These are phyloP conservation scores for Ameiurus melas DNA, from an alignment of 2,113 vertebrate genomes.

Conservation along the genomic window DNA sequence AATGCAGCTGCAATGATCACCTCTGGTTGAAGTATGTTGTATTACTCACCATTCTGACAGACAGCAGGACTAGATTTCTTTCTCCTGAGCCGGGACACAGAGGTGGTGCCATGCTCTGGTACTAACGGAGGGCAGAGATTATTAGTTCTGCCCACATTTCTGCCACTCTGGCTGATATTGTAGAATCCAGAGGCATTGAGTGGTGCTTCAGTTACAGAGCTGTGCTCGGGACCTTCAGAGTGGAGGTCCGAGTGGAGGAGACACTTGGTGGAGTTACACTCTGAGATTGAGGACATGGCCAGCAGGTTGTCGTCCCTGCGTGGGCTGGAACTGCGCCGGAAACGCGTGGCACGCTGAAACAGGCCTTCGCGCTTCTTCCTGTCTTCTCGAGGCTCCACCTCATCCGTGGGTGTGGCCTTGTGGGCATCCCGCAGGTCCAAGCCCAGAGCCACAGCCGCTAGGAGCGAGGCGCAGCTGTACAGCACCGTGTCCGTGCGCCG, in stretches of 20 bases:
- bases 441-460: constrained; percentile 86
- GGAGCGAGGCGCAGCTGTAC: constrained; percentile 80
- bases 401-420: constrained; percentile 63
- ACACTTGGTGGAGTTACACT: constrained; percentile 83
- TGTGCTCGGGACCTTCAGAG: constrained; percentile 53
- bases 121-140: constrained; percentile 25
- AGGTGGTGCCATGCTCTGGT: constrained; percentile 60
- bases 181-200: constrained; percentile 21
- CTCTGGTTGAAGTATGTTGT: neutral
- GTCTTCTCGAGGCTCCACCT: constrained; percentile 77
- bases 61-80: constrained; percentile 67
- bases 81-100: constrained; percentile 63
- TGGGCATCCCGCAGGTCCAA: constrained; percentile 81
- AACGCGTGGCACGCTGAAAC: constrained; percentile 81
- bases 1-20: neutral
- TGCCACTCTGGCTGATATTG: constrained; percentile 26
- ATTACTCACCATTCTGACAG: constrained; percentile 69
- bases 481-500: constrained; percentile 82
- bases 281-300: constrained; percentile 79
- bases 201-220: constrained; percentile 46
- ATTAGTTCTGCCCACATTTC: constrained; percentile 43
- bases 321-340: constrained; percentile 78
- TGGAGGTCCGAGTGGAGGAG: constrained; percentile 79
- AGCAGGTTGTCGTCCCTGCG: constrained; percentile 80
- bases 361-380: constrained; percentile 83